Evolutionary conservation across 2,888 invertebrate species (phyloP).

Genomic region (Apamea monoglypha): DNA sequence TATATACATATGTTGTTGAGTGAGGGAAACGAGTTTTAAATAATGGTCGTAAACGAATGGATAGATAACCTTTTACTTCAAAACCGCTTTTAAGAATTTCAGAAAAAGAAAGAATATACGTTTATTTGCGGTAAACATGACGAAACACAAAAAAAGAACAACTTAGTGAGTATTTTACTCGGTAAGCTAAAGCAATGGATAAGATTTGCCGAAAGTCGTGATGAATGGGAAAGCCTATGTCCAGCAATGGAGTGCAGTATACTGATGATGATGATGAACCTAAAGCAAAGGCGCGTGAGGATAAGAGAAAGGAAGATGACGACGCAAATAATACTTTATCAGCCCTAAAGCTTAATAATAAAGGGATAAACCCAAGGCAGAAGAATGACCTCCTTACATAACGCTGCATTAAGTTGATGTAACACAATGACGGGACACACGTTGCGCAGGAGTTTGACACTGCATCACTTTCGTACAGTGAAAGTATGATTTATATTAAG

Average conservation of each 20-base stretch:
- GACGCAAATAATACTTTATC: conserved; percentile 22
- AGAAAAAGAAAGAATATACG: neutral
- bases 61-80: conserved; percentile 8
- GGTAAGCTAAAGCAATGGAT: neutral
- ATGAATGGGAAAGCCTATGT: neutral
- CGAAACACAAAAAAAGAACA: neutral
- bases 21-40: conserved; percentile 31
- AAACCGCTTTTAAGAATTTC: neutral
- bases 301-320: conserved; percentile 6
- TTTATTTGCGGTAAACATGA: neutral
- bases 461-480: conserved; percentile 64
- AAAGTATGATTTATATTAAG: conserved; percentile 69
- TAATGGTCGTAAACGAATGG: conserved; percentile 11
- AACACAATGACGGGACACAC: conserved; percentile 55
- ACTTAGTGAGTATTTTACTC: neutral
- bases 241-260: neutral
- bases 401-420: conserved; percentile 55
- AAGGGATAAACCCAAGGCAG: conserved; percentile 56
- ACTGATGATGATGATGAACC: neutral
- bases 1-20: conserved; percentile 7
- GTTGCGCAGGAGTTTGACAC: conserved; percentile 62
- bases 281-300: neutral
- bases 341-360: conserved; percentile 28
- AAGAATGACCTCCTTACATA: conserved; percentile 53
- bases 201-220: neutral